Base-by-base conservation (phyloP, 2,888 invertebrate species). In the Diarsia rubi region DNA sequence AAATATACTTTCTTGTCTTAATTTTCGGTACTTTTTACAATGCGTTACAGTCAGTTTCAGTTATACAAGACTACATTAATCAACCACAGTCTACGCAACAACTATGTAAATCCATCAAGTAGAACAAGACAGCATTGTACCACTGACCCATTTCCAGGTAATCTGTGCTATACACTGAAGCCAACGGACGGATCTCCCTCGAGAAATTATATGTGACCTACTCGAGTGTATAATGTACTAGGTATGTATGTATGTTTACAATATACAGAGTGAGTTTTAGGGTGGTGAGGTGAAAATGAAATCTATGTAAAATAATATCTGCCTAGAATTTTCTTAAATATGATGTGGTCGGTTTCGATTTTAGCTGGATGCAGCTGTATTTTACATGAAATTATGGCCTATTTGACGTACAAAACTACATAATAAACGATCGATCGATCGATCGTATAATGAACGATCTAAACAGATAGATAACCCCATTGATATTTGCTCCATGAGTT, bases 181-280 rank as follows among this genome's bases (percentile, higher is more conserved):
- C 64, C 81, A 54, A 44, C 76, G 37, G 73, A 70, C 73, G 62
- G 67, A 21, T 49, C 65, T 86, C 86, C 86, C 86, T 63, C 44
- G 86, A 86, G 86, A 86, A 86, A 86, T 86, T 83, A 86, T 86
- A 75, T 62, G 81, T 65, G 76, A 86, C 62, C 79, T 68, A 86
- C 76, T 74, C 72, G 73, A 60, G 60, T 54, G 60, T 66, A 75
- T 83, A 68, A 69, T 72, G 57, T 77, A 70, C 60, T 66, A 49
- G 14, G 31, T 66, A 19, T 12, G 4, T 62, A 62, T 19, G 3
- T 71, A 37, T 11, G 12, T 57, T 24, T 27, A 70, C 49, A 14
- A 19, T 63, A 64, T 75, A 77, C 63, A 75, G 77, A n/a, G 75
- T 77, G 76, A 6, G 47, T 57, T 81, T 49, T 24, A 27, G 4